phyloP scores from a whole-genome alignment of 2,797 vertebrate species.

The Okamejei kenojei region DNA sequence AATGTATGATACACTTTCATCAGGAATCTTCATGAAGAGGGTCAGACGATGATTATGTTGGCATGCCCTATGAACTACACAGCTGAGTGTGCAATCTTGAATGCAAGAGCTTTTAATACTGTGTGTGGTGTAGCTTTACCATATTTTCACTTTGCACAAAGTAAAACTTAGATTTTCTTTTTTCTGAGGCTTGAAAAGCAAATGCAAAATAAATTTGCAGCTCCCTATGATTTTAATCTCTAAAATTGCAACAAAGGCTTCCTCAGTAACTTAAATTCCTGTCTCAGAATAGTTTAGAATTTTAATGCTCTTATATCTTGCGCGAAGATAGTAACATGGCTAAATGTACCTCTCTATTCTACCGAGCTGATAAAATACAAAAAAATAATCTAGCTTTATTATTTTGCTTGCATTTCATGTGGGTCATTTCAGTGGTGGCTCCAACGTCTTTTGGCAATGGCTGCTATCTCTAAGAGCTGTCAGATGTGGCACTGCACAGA shows the following conservation, averaged over 20 bases:
- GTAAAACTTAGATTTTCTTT: too few species aligned
- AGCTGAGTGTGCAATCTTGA: too few species aligned
- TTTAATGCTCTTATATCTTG: not conserved
- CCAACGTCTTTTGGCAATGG: not conserved
- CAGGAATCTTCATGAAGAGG: too few species aligned
- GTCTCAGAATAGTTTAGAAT: not conserved
- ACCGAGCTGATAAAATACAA: not conserved
- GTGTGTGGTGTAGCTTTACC: too few species aligned
- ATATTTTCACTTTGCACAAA: too few species aligned
- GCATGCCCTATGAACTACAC: too few species aligned
- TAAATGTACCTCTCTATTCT: not conserved
- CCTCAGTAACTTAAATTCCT: not conserved
- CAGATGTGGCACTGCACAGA: not conserved
- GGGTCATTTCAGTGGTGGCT: not conserved
- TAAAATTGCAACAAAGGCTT: not conserved
- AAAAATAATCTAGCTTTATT: not conserved
- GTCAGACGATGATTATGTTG: too few species aligned
- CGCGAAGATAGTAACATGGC: not conserved
- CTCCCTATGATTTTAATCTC: not conserved
- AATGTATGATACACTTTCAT: too few species aligned
- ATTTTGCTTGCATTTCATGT: not conserved
- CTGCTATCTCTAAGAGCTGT: not conserved
- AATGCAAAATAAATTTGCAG: not conserved
- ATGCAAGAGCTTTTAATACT: too few species aligned
- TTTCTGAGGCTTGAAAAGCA: too few species aligned